phyloP scores from a whole-genome alignment of 2,888 invertebrate genomes.

The Kryphioiulus occultus region DNA sequence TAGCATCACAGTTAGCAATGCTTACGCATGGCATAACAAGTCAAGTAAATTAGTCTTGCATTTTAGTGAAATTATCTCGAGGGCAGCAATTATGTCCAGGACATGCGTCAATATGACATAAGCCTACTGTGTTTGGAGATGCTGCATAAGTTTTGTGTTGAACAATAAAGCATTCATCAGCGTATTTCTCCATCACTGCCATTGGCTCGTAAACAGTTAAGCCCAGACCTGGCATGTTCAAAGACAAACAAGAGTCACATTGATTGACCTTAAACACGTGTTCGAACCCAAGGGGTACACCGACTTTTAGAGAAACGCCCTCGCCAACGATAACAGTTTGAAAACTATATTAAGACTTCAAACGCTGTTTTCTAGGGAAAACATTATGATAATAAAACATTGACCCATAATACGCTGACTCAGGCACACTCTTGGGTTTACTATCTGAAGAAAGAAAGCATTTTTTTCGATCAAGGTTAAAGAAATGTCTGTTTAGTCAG shows the following conservation, averaged over 20 bases:
- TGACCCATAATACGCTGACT: background rate
- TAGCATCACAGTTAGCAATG: background rate
- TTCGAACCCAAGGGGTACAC: background rate
- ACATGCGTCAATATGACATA: background rate
- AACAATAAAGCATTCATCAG: background rate
- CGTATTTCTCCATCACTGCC: background rate
- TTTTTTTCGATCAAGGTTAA: background rate
- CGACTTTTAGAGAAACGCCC: background rate
- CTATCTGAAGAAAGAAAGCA: background rate
- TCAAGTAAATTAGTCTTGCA: background rate
- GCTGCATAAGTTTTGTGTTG: background rate
- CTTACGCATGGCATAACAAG: background rate
- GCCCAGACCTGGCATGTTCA: background rate
- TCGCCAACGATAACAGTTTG: background rate
- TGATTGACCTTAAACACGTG: constrained; percentile 23
- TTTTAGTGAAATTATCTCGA: background rate
- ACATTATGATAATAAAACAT: background rate
- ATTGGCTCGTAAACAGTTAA: background rate
- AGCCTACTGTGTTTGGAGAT: background rate
- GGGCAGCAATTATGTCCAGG: background rate
- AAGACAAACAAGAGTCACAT: background rate
- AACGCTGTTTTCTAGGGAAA: background rate
- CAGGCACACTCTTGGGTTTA: background rate
- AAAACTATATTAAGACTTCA: background rate
- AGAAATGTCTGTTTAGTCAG: background rate